A percentile compares a stretch with the other conserved stretches of the same genome.
Evolutionary conservation across 2,888 invertebrate genomes (phyloP).

Genomic region (Amblyjoppa proteus): DNA sequence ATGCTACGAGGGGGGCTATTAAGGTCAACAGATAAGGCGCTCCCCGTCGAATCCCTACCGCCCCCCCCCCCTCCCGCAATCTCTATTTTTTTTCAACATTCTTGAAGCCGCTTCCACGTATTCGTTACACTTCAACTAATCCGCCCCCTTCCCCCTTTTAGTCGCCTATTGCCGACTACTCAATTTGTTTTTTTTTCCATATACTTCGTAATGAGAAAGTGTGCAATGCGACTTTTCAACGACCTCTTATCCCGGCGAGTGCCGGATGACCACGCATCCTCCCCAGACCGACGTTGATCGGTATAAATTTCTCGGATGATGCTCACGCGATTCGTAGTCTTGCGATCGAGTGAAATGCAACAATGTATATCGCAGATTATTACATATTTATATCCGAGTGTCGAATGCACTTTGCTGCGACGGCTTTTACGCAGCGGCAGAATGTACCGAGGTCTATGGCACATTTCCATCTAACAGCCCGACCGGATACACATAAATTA

Average conservation of each 20-base stretch:
- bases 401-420: constrained; percentile 1
- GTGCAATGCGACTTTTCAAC: not conserved
- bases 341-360: not conserved
- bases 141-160: not conserved
- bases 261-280: not conserved
- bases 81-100: not conserved
- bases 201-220: not conserved
- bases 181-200: not conserved
- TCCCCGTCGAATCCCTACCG: constrained; percentile 7
- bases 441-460: not conserved
- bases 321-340: not conserved
- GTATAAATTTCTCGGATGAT: not conserved
- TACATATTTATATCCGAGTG: not conserved
- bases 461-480: constrained; percentile 5
- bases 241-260: not conserved
- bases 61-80: constrained; percentile 25
- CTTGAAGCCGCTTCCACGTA: not conserved
- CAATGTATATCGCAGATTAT: not conserved
- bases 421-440: not conserved
- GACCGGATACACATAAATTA: constrained; percentile 52
- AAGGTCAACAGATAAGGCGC: constrained; percentile 76
- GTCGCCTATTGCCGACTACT: not conserved
- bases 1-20: constrained; percentile 73
- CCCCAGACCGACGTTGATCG: not conserved
- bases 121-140: not conserved